Base-by-base conservation (phyloP, 2,888 invertebrate species). In the Drosophila macrothrix region DNA sequence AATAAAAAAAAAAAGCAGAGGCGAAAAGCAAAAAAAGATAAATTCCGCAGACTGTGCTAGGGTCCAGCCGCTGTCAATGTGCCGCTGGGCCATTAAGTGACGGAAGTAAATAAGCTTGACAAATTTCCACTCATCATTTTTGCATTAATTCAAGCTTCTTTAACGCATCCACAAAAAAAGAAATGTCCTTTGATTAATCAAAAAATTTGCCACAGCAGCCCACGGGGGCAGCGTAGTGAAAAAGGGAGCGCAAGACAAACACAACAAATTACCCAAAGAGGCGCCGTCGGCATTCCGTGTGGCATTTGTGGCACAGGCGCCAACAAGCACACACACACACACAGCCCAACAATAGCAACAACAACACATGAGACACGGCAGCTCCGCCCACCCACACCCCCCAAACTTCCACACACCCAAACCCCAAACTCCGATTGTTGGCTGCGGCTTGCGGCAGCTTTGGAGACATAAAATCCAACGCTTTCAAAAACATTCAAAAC, bases 91-190 rank as follows among this genome's bases (percentile, higher is more conserved):
- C 88, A 90, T 88, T 90, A 88, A 88, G 80, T 88, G 90, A 89
- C 88, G 90, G 89, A 88, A 88, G 88, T 89, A 89, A 91, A 91
- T 90, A 91, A 91, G 90, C 90, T 90, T 90, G 91, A 92, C 92
- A 92, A 92, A 92, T 92, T 92, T 91, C 89, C 90, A 89, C 90
- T 92, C 89, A 91, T 92, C 91, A 92, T 92, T 91, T 90, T 90
- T 90, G 90, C 90, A 92, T 92, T 92, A 92, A 92, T 92, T 92
- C 87, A 77, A 84, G 85, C 88, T 91, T 82, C 84, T 88, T 91
- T 88, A 89, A 88, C 87, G 80, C 80, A 78, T 70, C 80, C 70
- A 60, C 78, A 85, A 87, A 22, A 46, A 46, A 25, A 46, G 16
- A 46, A 89, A 90, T 89, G 87, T 90, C 83, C 81, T 88, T 90